phyloP scores from a whole-genome alignment of 1,140 invertebrate species.

The Battus philenor region DNA sequence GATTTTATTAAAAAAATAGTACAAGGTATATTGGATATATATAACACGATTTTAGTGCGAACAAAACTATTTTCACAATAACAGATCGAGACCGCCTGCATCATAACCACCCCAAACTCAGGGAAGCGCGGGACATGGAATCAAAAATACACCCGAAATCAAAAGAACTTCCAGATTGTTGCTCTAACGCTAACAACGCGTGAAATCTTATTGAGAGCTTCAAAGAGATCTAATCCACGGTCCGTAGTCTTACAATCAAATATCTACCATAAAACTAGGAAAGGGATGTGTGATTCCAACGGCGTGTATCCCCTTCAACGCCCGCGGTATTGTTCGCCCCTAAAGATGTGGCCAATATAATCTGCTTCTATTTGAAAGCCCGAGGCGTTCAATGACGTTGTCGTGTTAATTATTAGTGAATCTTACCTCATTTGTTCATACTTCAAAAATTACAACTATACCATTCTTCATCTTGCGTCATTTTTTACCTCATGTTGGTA shows the following conservation, averaged over 20 bases:
- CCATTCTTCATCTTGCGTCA: too few species aligned
- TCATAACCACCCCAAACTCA: constrained; percentile 41
- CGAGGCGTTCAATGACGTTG: constrained; percentile 36
- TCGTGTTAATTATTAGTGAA: constrained; percentile 35
- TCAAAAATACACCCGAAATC: constrained; percentile 67
- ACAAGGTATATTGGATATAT: background rate
- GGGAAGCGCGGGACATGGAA: constrained; percentile 54
- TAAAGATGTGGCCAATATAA: constrained; percentile 39
- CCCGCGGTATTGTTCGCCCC: constrained; percentile 33
- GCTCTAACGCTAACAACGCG: constrained; percentile 65
- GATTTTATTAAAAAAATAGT: background rate
- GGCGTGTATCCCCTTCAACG: constrained; percentile 5
- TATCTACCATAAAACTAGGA: constrained; percentile 16
- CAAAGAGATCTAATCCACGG: constrained; percentile 59
- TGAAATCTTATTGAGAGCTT: constrained; percentile 66
- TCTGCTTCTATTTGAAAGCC: constrained; percentile 37
- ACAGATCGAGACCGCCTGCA: constrained; percentile 27
- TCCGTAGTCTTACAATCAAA: constrained; percentile 18
- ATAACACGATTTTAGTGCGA: background rate
- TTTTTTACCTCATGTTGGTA: too few species aligned
- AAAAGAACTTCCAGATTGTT: constrained; percentile 62
- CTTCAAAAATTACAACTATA: too few species aligned
- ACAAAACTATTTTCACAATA: constrained; percentile 7
- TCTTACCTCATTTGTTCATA: constrained; percentile 10
- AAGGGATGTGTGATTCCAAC: constrained; percentile 24